Conservation (phyloP, 2,113 vertebrate genomes). For the Notiomystis cincta region DNA sequence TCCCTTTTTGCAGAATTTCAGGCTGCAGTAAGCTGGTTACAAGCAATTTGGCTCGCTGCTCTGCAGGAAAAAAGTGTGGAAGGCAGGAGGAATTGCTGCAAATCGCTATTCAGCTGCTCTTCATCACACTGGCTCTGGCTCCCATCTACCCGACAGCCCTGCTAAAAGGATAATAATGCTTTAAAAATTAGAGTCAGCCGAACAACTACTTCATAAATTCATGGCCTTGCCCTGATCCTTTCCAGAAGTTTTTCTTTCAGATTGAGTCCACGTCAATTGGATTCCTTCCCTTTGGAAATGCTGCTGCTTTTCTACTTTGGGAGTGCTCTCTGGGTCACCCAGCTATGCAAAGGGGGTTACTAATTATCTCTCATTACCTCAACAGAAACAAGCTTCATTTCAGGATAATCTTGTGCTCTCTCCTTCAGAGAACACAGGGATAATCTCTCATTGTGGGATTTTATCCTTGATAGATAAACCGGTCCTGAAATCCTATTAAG, state of each 20-base stretch:
- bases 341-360: not conserved
- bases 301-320: not conserved
- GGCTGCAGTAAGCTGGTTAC: not conserved
- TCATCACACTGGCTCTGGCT: conserved; percentile 44
- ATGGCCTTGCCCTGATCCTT: conserved; percentile 54
- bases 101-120: conserved; percentile 42
- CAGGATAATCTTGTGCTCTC: conserved; percentile 1
- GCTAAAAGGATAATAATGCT: conserved; percentile 67
- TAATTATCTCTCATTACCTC: conserved; percentile 38
- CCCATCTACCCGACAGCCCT: conserved; percentile 37
- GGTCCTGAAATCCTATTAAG: conserved; percentile 8
- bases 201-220: conserved; percentile 60
- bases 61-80: not conserved
- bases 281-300: not conserved
- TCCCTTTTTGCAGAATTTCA: not conserved
- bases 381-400: not conserved
- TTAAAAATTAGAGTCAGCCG: conserved; percentile 61
- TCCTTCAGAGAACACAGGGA: not conserved
- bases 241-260: conserved; percentile 57
- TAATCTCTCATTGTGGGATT: conserved; percentile 36
- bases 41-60: not conserved
- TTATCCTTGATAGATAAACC: not conserved
- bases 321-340: not conserved
- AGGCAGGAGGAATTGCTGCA: conserved; percentile 25
- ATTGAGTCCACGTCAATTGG: not conserved